Evolutionary conservation across 2,888 invertebrate species (phyloP), one percentile per base, ranked within the genome.

Genomic region (Diplolepis rosae): DNA sequence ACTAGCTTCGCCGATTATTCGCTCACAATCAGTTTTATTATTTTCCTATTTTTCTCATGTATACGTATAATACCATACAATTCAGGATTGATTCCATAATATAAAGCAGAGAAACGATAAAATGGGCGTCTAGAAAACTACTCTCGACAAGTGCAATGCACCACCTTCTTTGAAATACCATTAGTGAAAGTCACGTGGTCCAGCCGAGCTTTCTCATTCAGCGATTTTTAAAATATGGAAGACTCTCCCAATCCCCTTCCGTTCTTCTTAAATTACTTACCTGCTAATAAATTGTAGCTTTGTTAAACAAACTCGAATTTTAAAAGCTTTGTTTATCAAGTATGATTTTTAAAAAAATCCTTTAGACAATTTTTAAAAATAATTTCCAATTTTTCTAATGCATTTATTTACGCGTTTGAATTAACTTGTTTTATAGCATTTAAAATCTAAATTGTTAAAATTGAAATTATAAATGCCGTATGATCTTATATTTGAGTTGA

Each of bases 161-260:
- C 73, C 70, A 69, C 74, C 74, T 71, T 74, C 52, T 68, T 73
- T 73, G 56, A 77, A 77, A 77, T 74, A 76, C 71, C 75, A 52
- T 61, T 66, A 74, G 75, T 76, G 77, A 77, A 77, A 77, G 77
- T 77, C 73, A 75, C 75, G 74, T 77, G 74, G 70, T 74, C 69
- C 74, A 71, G 72, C 22, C 22, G 24, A 39, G 61, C 61, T 61
- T 61, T 61, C 61, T 39, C 56, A 32, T 35, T 11, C 11, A 4
- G 9, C 7, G 48, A 48, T 48, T 48, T 48, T 22, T 18, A 48
- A 48, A 48, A 48, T 2, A 9, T 22, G 1, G 4, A 48, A 9
- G 18, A 4, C 9, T 9, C 48, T 9, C 18, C 18, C 48, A 4
- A 22, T 48, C 9, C 4, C 22, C 11, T 48, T 48, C 11, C 6